phyloP scores from a whole-genome alignment of 2,888 invertebrate species.

The Cynaeus angustus region DNA sequence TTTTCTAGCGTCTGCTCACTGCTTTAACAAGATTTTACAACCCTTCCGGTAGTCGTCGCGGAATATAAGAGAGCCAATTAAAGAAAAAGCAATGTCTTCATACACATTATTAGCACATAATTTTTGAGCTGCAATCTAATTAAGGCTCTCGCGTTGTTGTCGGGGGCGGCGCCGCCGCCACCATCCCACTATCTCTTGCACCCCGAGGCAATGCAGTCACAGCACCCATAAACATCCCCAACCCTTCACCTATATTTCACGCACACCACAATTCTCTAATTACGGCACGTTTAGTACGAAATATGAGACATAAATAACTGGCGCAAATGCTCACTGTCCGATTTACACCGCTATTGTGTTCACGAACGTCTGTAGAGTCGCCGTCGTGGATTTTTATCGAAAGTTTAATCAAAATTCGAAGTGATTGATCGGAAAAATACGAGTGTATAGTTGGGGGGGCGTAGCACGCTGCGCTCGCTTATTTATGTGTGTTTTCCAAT shows the following conservation, averaged over 20 bases:
- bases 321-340: conserved; percentile 70
- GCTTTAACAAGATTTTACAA: conserved; percentile 45
- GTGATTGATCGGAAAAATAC: too few species aligned
- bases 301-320: conserved; percentile 72
- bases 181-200: conserved; percentile 55
- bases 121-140: conserved; percentile 51
- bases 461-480: too few species aligned
- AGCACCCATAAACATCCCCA: conserved; percentile 64
- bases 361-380: conserved; percentile 56
- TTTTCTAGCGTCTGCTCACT: not conserved
- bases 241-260: conserved; percentile 70
- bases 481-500: too few species aligned
- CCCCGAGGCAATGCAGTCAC: conserved; percentile 62
- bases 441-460: too few species aligned
- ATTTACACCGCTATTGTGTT: conserved; percentile 64
- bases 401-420: conserved; percentile 1
- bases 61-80: conserved; percentile 51
- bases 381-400: conserved; percentile 49
- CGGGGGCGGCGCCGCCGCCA: conserved; percentile 41
- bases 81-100: conserved; percentile 50
- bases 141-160: conserved; percentile 40
- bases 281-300: conserved; percentile 71
- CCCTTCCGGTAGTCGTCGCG: conserved; percentile 43
- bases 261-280: conserved; percentile 72
- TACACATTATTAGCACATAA: conserved; percentile 51